These are phyloP conservation scores for Sphaeramia orbicularis DNA, from an alignment of 2,797 vertebrate genomes.

Conservation along the genomic window DNA sequence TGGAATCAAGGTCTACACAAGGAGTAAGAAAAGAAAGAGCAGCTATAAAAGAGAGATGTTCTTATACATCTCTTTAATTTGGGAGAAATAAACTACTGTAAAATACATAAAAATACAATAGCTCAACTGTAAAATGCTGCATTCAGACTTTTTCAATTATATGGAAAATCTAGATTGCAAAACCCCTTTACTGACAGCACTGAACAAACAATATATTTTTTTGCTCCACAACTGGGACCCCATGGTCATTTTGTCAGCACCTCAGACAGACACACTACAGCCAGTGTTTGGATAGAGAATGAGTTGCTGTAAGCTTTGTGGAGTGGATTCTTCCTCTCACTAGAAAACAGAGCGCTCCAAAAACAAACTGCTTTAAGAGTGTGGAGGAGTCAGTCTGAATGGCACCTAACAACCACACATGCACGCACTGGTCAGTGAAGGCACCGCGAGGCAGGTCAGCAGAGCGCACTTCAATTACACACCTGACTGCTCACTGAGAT, in stretches of 20 bases:
- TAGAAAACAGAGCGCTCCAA: constrained; percentile 56
- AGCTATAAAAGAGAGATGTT: too few species aligned
- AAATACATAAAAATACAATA: too few species aligned
- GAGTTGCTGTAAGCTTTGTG: constrained; percentile 64
- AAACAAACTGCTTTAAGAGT: constrained; percentile 71
- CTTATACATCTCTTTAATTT: too few species aligned
- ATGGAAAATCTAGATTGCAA: constrained; percentile 9
- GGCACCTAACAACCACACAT: constrained; percentile 16
- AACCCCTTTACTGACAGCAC: constrained; percentile 10
- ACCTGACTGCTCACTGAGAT: constrained; percentile 49
- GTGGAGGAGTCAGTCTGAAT: constrained; percentile 15
- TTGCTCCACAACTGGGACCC: constrained; percentile 14
- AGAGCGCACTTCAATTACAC: constrained; percentile 42
- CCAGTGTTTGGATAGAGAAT: constrained; percentile 71
- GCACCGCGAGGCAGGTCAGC: neutral
- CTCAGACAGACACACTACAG: constrained; percentile 44
- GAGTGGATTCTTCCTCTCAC: constrained; percentile 80
- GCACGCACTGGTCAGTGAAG: neutral
- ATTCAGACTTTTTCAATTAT: neutral
- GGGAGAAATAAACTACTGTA: too few species aligned
- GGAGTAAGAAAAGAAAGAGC: too few species aligned
- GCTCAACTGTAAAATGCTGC: neutral
- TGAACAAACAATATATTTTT: constrained; percentile 40
- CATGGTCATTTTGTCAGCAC: constrained; percentile 42
- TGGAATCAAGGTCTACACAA: too few species aligned